Conservation (phyloP, 1,140 invertebrate genomes). For the Calephelis nemesis region DNA sequence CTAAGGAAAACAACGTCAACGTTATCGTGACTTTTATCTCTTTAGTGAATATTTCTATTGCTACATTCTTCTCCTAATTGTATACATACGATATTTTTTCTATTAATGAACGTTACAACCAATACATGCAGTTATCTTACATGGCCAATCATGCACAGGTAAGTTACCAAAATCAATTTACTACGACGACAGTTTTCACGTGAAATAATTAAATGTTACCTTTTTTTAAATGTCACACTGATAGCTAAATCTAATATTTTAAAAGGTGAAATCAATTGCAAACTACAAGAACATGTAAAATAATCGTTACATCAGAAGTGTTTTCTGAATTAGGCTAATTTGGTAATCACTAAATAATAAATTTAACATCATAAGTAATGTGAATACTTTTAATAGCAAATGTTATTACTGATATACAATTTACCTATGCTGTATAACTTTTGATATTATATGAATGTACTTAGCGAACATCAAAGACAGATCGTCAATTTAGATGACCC, state of each 20-base stretch:
- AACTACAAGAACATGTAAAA: slow-evolving; percentile 4
- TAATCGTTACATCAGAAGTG: slow-evolving; percentile 31
- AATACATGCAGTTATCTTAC: background rate
- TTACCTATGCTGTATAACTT: background rate
- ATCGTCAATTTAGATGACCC: background rate
- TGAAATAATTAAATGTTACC: slow-evolving; percentile 43
- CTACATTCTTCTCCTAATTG: background rate
- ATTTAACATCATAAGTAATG: no score
- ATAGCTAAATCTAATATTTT: slow-evolving; percentile 45
- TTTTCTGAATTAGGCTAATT: background rate
- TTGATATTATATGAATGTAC: background rate
- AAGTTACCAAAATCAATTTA: slow-evolving; percentile 24
- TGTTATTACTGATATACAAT: no score
- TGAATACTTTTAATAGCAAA: no score
- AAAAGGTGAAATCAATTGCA: slow-evolving; percentile 10
- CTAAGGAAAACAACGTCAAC: slow-evolving; percentile 2
- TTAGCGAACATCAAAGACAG: background rate
- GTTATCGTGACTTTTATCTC: background rate
- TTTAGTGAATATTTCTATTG: background rate
- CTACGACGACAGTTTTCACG: slow-evolving; percentile 43
- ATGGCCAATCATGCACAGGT: slow-evolving; percentile 11
- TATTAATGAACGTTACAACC: background rate
- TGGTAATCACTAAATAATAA: no score
- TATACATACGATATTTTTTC: background rate
- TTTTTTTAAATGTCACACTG: slow-evolving; percentile 49